These are phyloP conservation scores for Raillietiella orientalis DNA, from an alignment of 2,888 invertebrate species.

Conservation along the genomic window DNA sequence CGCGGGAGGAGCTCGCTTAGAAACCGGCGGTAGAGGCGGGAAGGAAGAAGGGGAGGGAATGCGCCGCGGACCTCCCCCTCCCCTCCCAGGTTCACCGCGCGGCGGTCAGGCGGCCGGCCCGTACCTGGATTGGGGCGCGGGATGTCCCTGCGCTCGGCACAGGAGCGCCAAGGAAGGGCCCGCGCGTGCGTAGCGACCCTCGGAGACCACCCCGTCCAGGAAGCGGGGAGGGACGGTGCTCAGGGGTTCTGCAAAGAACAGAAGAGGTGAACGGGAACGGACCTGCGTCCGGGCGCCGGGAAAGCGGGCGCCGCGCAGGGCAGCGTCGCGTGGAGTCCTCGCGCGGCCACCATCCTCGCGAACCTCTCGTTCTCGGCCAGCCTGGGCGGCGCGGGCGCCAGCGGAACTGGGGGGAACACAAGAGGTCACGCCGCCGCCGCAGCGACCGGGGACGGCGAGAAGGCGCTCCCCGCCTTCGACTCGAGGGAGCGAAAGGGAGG, in stretches of 20 bases:
- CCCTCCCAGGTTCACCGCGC: no score
- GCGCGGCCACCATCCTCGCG: slow-evolving; percentile 3
- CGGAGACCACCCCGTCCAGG: slow-evolving; percentile 18
- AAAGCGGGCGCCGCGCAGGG: neutral
- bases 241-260: slow-evolving; percentile 9
- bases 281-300: slow-evolving; percentile 1
- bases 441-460: slow-evolving; percentile 7
- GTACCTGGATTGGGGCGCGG: slow-evolving; percentile 21
- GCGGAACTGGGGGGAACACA: slow-evolving; percentile 8
- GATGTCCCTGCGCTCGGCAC: slow-evolving; percentile 22
- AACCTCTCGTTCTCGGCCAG: slow-evolving; percentile 6
- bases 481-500: slow-evolving; percentile 4
- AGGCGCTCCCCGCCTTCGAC: slow-evolving; percentile 3
- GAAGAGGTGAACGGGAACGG: slow-evolving; percentile 5
- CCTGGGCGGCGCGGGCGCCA: slow-evolving; percentile 8
- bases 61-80: no score
- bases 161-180: slow-evolving; percentile 11
- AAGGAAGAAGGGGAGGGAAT: no score
- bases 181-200: no score
- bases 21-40: no score
- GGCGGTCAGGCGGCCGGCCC: no score
- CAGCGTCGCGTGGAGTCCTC: neutral
- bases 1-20: no score
- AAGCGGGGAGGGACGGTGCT: slow-evolving; percentile 17
- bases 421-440: slow-evolving; percentile 7